These are phyloP conservation scores for Carcharodon carcharias DNA, from an alignment of 2,797 vertebrate species.

Conservation along the genomic window DNA sequence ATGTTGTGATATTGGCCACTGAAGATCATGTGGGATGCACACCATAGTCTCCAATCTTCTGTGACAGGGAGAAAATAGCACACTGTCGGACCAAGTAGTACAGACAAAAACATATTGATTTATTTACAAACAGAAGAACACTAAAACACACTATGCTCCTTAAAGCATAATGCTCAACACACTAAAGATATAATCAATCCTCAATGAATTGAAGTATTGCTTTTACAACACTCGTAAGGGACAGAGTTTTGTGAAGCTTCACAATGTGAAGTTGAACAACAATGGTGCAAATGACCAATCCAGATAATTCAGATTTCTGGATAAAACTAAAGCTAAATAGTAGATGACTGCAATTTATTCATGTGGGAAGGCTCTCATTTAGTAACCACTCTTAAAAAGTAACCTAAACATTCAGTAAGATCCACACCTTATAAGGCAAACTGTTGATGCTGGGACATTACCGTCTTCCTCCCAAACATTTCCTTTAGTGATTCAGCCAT, in stretches of 20 bases:
- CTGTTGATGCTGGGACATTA: not conserved
- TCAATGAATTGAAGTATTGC: not conserved
- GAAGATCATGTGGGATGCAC: not conserved
- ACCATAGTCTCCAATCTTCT: not conserved
- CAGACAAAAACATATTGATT: not conserved
- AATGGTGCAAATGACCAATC: not conserved
- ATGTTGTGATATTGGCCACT: not conserved
- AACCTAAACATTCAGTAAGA: not conserved
- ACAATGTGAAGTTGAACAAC: not conserved
- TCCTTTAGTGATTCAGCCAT: not conserved
- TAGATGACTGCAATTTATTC: not conserved
- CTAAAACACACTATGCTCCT: not conserved
- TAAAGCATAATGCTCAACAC: not conserved
- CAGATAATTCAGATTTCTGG: not conserved
- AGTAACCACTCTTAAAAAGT: not conserved
- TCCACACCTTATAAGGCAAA: not conserved
- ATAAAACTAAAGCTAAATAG: not conserved
- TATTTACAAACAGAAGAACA: constrained; percentile 17
- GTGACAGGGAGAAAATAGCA: not conserved
- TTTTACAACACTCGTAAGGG: not conserved
- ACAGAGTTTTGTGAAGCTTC: not conserved
- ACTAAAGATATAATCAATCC: not conserved
- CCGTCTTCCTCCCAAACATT: not conserved
- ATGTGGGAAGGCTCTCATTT: not conserved
- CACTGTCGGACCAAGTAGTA: not conserved